Evolutionary conservation across 2,113 vertebrate genomes (phyloP).

Genomic region (Marcusenius ussheri): DNA sequence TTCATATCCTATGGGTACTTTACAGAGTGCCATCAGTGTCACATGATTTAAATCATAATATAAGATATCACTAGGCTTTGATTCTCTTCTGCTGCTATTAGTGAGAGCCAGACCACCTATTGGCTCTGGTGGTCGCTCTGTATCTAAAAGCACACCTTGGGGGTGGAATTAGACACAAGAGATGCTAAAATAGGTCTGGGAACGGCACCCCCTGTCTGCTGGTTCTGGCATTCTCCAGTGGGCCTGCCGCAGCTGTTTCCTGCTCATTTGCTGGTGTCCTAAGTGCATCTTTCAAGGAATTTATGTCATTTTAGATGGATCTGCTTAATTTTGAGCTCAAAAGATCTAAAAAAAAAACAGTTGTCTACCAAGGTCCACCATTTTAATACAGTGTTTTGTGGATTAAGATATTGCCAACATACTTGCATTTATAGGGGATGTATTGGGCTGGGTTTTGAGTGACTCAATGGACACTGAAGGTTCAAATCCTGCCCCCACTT

Average conservation of each 20-base stretch:
- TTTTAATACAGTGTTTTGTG: not conserved
- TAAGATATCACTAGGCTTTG: not conserved
- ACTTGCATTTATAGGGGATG: not conserved
- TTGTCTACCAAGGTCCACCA: not conserved
- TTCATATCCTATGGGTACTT: not conserved
- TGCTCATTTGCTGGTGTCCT: not conserved
- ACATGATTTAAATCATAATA: not conserved
- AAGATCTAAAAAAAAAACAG: not conserved
- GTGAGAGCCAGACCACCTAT: not conserved
- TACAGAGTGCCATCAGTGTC: not conserved
- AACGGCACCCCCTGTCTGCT: not conserved
- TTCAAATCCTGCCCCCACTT: not conserved
- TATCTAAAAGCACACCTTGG: not conserved
- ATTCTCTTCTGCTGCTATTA: not conserved
- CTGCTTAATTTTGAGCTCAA: not conserved
- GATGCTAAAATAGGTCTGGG: not conserved
- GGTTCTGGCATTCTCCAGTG: not conserved
- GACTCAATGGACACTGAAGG: not conserved
- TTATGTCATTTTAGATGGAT: constrained; percentile 2
- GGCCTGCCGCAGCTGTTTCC: not conserved
- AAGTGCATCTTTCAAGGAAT: not conserved
- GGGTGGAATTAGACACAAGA: not conserved
- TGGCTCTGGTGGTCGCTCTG: not conserved
- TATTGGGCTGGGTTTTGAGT: not conserved
- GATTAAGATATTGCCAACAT: not conserved